A percentile compares a stretch with the other conserved stretches of the same genome.
Evolutionary conservation across 2,888 invertebrate species (phyloP).

Genomic region (Buathra laborator): DNA sequence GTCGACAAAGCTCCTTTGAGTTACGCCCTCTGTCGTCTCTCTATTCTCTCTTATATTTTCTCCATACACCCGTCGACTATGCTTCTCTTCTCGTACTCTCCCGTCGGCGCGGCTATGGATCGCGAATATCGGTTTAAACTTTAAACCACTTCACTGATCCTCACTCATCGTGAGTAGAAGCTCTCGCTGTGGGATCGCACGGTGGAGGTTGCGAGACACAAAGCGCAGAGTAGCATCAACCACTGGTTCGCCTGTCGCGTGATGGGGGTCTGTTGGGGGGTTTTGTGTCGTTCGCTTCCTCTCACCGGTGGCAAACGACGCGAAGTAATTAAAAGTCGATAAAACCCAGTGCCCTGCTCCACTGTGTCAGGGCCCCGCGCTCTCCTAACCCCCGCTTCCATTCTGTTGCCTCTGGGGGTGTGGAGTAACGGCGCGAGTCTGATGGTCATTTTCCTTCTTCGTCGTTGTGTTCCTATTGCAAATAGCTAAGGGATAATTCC

Average conservation of each 20-base stretch:
- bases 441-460: slow-evolving; percentile 3
- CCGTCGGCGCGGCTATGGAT: not conserved
- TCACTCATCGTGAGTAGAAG: slow-evolving; percentile 17
- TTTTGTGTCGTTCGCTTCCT: slow-evolving; percentile 24
- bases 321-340: slow-evolving; percentile 84
- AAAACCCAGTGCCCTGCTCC: slow-evolving; percentile 79
- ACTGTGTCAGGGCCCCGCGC: slow-evolving; percentile 38
- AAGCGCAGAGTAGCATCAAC: slow-evolving; percentile 37
- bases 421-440: slow-evolving; percentile 1
- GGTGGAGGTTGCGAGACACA: slow-evolving; percentile 43
- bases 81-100: not conserved
- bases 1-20: not conserved
- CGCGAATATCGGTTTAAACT: slow-evolving; percentile 53
- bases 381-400: not conserved
- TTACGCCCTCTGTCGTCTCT: not conserved
- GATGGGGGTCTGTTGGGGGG: slow-evolving; percentile 13
- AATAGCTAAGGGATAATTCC: not conserved
- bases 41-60: slow-evolving; percentile 14
- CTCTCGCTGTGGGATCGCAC: not conserved
- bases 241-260: slow-evolving; percentile 24
- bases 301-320: slow-evolving; percentile 76
- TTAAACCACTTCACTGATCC: slow-evolving; percentile 60
- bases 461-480: slow-evolving; percentile 8
- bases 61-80: not conserved
- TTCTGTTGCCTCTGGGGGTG: not conserved